These are phyloP conservation scores for Hetaerina titia DNA, from an alignment of 2,888 invertebrate species.

Conservation along the genomic window DNA sequence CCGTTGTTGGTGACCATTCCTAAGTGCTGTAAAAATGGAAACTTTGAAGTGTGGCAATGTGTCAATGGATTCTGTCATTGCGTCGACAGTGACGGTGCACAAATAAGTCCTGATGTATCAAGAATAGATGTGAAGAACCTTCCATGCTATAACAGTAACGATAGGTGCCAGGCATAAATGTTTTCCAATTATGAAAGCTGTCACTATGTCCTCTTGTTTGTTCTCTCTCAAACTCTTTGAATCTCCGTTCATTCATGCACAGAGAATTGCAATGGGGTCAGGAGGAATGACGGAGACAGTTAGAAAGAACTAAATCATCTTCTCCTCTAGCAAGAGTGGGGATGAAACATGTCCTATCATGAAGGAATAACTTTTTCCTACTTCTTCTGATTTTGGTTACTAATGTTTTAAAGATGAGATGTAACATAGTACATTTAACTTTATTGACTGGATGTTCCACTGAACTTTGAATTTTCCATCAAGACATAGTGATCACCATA, in stretches of 20 bases:
- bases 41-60: slow-evolving; percentile 82
- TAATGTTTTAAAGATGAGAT: too few species aligned
- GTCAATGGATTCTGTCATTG: slow-evolving; percentile 82
- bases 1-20: slow-evolving; percentile 77
- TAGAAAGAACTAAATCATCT: too few species aligned
- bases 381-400: too few species aligned
- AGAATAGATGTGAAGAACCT: not conserved
- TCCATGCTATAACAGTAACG: not conserved
- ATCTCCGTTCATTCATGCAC: not conserved
- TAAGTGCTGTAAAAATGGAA: slow-evolving; percentile 83
- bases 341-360: too few species aligned
- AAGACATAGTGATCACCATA: too few species aligned
- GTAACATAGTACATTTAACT: too few species aligned
- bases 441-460: too few species aligned
- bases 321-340: too few species aligned
- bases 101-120: slow-evolving; percentile 67
- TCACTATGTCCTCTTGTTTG: not conserved
- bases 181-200: not conserved
- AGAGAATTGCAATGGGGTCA: not conserved
- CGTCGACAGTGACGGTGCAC: slow-evolving; percentile 82
- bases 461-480: too few species aligned
- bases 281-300: too few species aligned
- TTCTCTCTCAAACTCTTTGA: not conserved
- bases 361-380: too few species aligned
- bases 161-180: not conserved